Evolutionary conservation across 2,888 invertebrate genomes (phyloP).

Genomic region (Frankliniella fusca): DNA sequence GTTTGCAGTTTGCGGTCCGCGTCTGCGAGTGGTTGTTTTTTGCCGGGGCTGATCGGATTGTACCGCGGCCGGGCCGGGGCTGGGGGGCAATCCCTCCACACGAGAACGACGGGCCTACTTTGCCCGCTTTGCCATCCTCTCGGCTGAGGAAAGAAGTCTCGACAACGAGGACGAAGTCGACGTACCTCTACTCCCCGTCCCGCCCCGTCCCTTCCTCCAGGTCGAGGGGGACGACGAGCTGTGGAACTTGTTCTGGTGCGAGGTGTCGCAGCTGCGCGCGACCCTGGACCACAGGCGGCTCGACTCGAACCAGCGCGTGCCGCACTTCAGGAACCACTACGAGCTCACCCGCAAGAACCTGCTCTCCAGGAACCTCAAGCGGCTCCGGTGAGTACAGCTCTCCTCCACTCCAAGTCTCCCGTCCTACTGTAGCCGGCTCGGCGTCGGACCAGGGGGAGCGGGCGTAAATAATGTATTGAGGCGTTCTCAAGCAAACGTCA

Average conservation of each 20-base stretch:
- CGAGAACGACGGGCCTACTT: too few relatives aligned
- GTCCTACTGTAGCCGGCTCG: too few relatives aligned
- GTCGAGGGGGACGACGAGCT: slow-evolving; percentile 47
- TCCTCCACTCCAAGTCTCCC: too few relatives aligned
- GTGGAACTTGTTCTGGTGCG: slow-evolving; percentile 61
- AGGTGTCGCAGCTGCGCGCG: slow-evolving; percentile 52
- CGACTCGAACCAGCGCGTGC: slow-evolving; percentile 49
- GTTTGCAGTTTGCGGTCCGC: slow-evolving; percentile 4
- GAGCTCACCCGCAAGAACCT: slow-evolving; percentile 59
- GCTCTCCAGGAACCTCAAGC: slow-evolving; percentile 54
- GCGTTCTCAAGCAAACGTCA: too few relatives aligned
- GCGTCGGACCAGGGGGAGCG: too few relatives aligned
- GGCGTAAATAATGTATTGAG: too few relatives aligned
- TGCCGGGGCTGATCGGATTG: too few relatives aligned
- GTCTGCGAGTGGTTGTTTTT: background rate
- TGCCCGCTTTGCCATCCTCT: too few relatives aligned
- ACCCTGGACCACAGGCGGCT: slow-evolving; percentile 42
- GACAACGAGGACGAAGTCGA: too few relatives aligned
- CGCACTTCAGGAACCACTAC: slow-evolving; percentile 59
- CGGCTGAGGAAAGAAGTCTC: too few relatives aligned
- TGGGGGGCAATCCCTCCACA: too few relatives aligned
- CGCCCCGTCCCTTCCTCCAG: slow-evolving; percentile 27
- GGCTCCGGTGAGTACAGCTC: slow-evolving; percentile 43
- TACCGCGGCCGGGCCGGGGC: too few relatives aligned
- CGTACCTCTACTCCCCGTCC: background rate